Base-by-base conservation (phyloP, 2,888 invertebrate genomes). In the Seladonia tumulorum region DNA sequence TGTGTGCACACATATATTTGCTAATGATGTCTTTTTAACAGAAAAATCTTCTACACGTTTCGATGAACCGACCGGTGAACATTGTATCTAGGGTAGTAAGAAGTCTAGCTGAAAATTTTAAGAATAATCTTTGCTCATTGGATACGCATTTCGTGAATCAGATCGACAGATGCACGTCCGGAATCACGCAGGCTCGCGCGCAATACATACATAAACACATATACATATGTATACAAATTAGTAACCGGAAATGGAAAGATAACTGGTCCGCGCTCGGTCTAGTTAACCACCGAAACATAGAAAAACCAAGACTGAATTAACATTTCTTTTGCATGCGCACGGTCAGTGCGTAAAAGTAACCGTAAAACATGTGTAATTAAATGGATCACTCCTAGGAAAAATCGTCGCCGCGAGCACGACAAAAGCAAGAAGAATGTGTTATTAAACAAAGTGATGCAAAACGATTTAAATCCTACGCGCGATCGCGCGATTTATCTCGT, bases 241-340 rank as follows among this genome's bases (percentile, higher is more conserved):
- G 49, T 35, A 77, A 53, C 81, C 89, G 89, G 89, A 89, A 89
- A 86, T 75, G 70, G 10, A 73, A 72, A 68, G 89, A 89, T 89
- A 89, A 86, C 74, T 42, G 85, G 39, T 22, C 35, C 42, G 35
- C 47, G 35, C 49, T 68, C 66, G 76, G 70, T 81, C 83, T 45
- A 70, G 72, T 88, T 86, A 68, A n/a, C 35, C 66, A 22, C 45
- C 18, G 53, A 39, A 76, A 60, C 68, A 35, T 18, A 71, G 39
- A 25, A 66, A 29, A 68, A 63, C 68, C 8, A 60, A 82, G 42
- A 29, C 8, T 29, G 68, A 73, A 68, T 81, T 70, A 63, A 45
- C 22, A 14, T 47, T 70, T 53, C 29, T 60, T 47, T 42, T 39
- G n/a, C 29, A 14, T 14, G 35, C 74, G 35, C 5, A 22, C 68